Evolutionary conservation across 2,888 invertebrate genomes (phyloP).

Genomic region (Carcina quercana): DNA sequence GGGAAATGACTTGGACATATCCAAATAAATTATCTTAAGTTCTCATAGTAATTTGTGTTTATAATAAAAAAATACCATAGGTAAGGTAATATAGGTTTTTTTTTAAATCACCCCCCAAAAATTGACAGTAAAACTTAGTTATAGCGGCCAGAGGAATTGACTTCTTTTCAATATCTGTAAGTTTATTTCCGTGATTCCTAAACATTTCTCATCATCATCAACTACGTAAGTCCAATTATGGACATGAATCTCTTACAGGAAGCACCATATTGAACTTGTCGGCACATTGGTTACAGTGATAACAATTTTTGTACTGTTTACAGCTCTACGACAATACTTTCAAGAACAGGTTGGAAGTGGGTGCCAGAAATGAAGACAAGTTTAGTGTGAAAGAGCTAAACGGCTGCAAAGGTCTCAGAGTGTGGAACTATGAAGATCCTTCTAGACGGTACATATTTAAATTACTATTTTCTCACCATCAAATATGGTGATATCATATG

Average conservation of each 20-base stretch:
- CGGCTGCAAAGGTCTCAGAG: constrained; percentile 23
- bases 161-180: neutral
- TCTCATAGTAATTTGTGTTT: too few relatives aligned
- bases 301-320: neutral
- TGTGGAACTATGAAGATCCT: constrained; percentile 29
- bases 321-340: constrained; percentile 42
- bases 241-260: neutral
- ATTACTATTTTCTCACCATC: too few relatives aligned
- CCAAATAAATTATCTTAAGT: too few relatives aligned
- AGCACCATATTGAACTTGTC: neutral
- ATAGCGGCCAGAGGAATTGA: too few relatives aligned
- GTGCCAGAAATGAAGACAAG: constrained; percentile 25
- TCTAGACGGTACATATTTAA: neutral
- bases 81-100: too few relatives aligned
- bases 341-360: constrained; percentile 26
- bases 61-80: too few relatives aligned
- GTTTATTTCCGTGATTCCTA: neutral
- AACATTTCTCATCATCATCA: neutral
- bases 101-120: too few relatives aligned
- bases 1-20: too few relatives aligned
- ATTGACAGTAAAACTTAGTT: too few relatives aligned
- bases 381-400: constrained; percentile 40
- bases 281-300: neutral
- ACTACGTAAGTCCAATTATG: neutral
- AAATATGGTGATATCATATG: too few relatives aligned